Evolutionary conservation across 2,888 invertebrate genomes (phyloP).

Genomic region (Zygaena filipendulae): DNA sequence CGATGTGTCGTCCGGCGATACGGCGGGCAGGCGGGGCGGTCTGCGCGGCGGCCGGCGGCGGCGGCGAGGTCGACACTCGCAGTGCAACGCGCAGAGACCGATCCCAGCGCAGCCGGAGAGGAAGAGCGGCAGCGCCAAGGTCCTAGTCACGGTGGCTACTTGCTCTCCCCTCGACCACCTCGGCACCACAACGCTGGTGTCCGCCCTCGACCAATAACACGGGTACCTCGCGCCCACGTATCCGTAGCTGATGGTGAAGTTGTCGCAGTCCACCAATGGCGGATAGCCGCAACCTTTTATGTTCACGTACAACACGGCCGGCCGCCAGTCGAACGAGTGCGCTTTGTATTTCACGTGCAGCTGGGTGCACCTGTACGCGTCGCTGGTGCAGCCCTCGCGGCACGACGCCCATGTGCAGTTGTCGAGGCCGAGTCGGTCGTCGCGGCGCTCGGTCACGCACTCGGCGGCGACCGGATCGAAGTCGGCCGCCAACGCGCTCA

Average conservation of each 20-base stretch:
- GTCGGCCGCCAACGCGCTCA: conserved; percentile 76
- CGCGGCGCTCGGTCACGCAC: conserved; percentile 76
- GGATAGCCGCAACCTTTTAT: conserved; percentile 89
- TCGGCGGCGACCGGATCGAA: conserved; percentile 79
- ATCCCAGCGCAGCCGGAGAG: conserved; percentile 86
- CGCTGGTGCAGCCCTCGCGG: conserved; percentile 84
- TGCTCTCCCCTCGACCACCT: conserved; percentile 86
- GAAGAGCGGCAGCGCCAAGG: conserved; percentile 85
- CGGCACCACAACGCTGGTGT: conserved; percentile 84
- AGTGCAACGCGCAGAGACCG: conserved; percentile 87
- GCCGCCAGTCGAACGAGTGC: conserved; percentile 57
- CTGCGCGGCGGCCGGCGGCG: conserved; percentile 73
- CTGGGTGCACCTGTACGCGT: conserved; percentile 76
- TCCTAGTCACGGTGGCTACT: conserved; percentile 83
- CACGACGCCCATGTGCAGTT: conserved; percentile 86
- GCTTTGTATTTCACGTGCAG: conserved; percentile 73
- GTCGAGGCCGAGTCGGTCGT: conserved; percentile 77
- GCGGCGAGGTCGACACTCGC: conserved; percentile 82
- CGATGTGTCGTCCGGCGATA: conserved; percentile 66
- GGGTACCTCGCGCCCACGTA: conserved; percentile 74
- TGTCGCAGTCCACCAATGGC: conserved; percentile 78
- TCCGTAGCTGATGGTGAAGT: conserved; percentile 78
- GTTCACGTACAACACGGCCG: conserved; percentile 78
- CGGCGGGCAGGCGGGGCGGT: conserved; percentile 69
- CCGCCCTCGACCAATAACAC: conserved; percentile 80